Evolutionary conservation across 2,113 vertebrate species (phyloP).

Genomic region (Epinephelus moara): DNA sequence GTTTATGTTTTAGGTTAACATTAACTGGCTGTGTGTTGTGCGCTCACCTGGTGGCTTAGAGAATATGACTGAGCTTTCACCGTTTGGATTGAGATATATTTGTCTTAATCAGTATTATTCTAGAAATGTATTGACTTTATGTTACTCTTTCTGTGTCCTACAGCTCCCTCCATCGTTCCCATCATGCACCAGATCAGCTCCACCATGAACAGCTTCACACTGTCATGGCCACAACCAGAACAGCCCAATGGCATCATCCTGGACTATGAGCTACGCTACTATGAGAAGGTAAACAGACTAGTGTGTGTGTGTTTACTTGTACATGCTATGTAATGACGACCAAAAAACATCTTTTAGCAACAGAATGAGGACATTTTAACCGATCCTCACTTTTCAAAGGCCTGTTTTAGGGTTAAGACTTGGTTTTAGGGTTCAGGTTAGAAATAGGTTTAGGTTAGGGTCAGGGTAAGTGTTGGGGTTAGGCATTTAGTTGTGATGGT

Average conservation of each 20-base stretch:
- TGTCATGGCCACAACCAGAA: constrained; percentile 98
- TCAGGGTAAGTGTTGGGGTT: no score
- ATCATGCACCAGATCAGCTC: constrained; percentile 99
- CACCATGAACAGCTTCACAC: constrained; percentile 97
- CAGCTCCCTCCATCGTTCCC: constrained; percentile 97
- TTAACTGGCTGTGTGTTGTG: neutral
- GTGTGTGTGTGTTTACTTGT: neutral
- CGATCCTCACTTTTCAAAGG: no score
- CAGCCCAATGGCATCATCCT: constrained; percentile 99
- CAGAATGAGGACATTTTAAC: no score
- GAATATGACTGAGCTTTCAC: neutral
- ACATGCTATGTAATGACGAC: no score
- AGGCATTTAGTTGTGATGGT: no score
- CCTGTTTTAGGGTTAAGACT: no score
- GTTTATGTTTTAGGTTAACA: neutral
- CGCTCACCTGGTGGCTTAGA: neutral
- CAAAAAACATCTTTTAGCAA: no score
- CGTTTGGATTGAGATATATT: neutral
- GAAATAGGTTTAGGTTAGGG: no score
- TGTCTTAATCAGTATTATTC: neutral
- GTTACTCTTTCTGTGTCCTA: constrained; percentile 62
- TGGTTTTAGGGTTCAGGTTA: no score
- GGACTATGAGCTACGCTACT: constrained; percentile 97
- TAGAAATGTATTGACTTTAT: constrained; percentile 30
- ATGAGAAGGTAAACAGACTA: constrained; percentile 91